A percentile compares a stretch with the other conserved stretches of the same genome.
Evolutionary conservation across 1,140 invertebrate species (phyloP).

Genomic region (Kradibia gibbosae): DNA sequence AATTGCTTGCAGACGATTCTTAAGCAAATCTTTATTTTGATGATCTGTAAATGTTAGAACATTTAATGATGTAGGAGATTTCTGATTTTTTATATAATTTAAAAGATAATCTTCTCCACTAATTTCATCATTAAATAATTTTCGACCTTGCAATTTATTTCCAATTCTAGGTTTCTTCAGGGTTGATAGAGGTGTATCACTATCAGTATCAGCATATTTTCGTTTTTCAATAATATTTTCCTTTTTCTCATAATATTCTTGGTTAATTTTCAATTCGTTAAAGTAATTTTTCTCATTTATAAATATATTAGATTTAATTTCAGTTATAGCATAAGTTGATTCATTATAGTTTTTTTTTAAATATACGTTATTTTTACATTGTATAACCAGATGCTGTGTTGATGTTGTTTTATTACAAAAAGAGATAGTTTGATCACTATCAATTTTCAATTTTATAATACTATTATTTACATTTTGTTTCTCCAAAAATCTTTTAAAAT

Average conservation of each 20-base stretch:
- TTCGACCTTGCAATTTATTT: constrained; percentile 55
- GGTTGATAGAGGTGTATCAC: constrained; percentile 53
- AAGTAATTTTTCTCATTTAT: neutral
- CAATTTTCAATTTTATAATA: neutral
- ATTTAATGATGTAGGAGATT: neutral
- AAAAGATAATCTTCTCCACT: constrained; percentile 26
- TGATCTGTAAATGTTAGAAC: constrained; percentile 5
- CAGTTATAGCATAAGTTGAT: constrained; percentile 15
- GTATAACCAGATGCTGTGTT: neutral
- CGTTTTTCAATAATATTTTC: constrained; percentile 23
- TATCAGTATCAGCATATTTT: constrained; percentile 49
- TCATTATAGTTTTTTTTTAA: constrained; percentile 47
- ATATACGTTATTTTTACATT: constrained; percentile 32
- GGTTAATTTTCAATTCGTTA: neutral
- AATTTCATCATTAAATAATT: constrained; percentile 55
- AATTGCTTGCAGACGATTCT: constrained; percentile 53
- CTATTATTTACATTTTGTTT: neutral
- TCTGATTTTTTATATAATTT: neutral
- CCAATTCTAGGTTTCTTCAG: constrained; percentile 58
- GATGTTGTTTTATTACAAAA: neutral
- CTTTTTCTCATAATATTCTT: constrained; percentile 4
- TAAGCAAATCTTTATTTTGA: constrained; percentile 45
- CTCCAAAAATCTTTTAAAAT: constrained; percentile 27
- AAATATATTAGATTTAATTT: neutral
- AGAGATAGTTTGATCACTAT: constrained; percentile 7